phyloP scores from a whole-genome alignment of 2,113 vertebrate genomes.

The Notarius quadriscutis region DNA sequence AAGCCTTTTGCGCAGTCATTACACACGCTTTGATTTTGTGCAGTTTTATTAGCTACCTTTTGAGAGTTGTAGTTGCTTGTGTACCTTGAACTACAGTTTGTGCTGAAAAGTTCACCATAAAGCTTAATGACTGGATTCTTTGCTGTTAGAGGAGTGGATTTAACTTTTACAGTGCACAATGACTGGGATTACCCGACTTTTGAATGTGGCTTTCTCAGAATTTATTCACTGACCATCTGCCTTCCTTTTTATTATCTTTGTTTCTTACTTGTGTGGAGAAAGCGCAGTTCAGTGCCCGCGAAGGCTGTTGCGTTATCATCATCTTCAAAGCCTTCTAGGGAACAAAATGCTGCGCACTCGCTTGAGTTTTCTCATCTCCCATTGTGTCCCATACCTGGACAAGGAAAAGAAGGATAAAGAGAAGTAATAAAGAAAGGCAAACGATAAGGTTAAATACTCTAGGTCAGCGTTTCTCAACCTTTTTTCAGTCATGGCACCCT shows the following conservation, averaged over 20 bases:
- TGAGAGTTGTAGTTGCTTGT: background rate
- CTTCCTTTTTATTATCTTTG: conserved; percentile 32
- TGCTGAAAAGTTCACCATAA: background rate
- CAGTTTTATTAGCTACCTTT: background rate
- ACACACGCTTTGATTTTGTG: background rate
- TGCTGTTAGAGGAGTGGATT: background rate
- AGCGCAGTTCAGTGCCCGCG: background rate
- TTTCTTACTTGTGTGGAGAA: background rate
- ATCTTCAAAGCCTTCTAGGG: conserved; percentile 51
- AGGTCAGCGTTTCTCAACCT: too few species aligned
- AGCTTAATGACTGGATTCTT: background rate
- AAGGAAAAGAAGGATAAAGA: conserved; percentile 4
- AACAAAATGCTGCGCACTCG: background rate
- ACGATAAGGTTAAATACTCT: background rate
- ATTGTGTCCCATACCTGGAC: conserved; percentile 41
- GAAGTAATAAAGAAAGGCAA: background rate
- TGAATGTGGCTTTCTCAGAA: background rate
- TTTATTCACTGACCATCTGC: background rate
- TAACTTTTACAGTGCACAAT: background rate
- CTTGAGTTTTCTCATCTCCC: background rate
- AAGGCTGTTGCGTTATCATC: conserved; percentile 10
- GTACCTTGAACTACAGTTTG: background rate
- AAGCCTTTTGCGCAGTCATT: conserved; percentile 1
- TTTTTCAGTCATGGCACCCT: too few species aligned
- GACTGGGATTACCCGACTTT: background rate